Evolutionary conservation across 2,888 invertebrate genomes (phyloP), one percentile per base, ranked within the genome.

Genomic region (Criorhina ranunculi): DNA sequence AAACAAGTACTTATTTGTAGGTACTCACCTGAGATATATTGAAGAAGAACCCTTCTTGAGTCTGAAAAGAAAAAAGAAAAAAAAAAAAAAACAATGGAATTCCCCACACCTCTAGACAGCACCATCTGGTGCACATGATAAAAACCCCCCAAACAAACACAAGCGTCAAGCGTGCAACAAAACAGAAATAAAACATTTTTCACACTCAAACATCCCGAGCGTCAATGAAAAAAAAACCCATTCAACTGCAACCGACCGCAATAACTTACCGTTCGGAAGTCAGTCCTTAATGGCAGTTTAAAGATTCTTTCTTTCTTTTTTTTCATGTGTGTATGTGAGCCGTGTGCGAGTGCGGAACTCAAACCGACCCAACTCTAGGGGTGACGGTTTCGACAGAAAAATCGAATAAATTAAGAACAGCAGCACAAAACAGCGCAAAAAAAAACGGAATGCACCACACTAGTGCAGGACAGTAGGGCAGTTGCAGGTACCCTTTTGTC

Each of bases 201-300:
- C 86, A 77, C 81, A 82, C 77, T 76, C 81, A 76, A n/a, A 49
- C 67, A 44, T 46, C 35, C 42, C 37, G 69, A 75, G 83, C 82
- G 87, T 82, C 87, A 79, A 86, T 87, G 72, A 82, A 24, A 24
- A 77, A 82, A 24, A 24, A 77, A 79, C 79, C 82, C 42, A 79
- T 40, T 86, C 86, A 79, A 83, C 82, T 70, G 66, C 64, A 53
- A 83, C 86, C 86, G 57, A 86, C 87, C 86, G 77, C 86, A 82
- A 87, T 86, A 86, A 86, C 73, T 86, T 86, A 83, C 73, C 77
- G 64, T 81, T 79, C 78, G 76, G 82, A 77, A 86, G 82, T 70
- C 72, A 60, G 69, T 57, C 70, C 75, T 75, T 73, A 64, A 82
- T 70, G 64, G 60, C 37, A 35, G 53, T 79, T 72, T 59, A 82